Percentiles rank a stretch among this genome's conserved stretches.
These are phyloP conservation scores for Orientallactaga sibirica DNA, from an alignment of 2,797 vertebrate genomes.

Conservation along the genomic window DNA sequence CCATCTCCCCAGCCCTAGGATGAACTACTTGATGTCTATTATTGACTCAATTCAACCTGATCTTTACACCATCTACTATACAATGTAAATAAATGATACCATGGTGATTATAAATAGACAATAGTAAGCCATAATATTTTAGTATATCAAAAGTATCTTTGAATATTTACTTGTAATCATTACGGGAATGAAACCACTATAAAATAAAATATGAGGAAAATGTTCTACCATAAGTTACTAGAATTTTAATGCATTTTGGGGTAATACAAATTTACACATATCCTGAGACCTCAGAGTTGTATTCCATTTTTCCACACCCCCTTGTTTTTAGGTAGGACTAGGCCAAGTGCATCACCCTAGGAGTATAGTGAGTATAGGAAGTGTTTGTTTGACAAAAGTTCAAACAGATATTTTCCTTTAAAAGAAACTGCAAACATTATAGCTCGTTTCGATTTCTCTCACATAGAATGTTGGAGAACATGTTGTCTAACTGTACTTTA, in stretches of 20 bases:
- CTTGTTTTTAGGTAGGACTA: neutral
- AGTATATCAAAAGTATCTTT: slow-evolving; percentile 59
- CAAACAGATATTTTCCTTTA: slow-evolving; percentile 71
- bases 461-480: slow-evolving; percentile 1
- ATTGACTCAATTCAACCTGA: slow-evolving; percentile 42
- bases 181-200: slow-evolving; percentile 65
- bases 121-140: slow-evolving; percentile 57
- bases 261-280: slow-evolving; percentile 68
- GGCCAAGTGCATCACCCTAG: neutral
- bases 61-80: slow-evolving; percentile 37
- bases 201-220: slow-evolving; percentile 56
- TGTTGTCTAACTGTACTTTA: slow-evolving; percentile 59
- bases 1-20: neutral
- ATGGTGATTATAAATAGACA: slow-evolving; percentile 53
- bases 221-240: slow-evolving; percentile 60
- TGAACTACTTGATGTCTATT: neutral
- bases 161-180: slow-evolving; percentile 26
- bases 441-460: slow-evolving; percentile 57
- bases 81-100: slow-evolving; percentile 63
- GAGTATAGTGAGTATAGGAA: slow-evolving; percentile 67
- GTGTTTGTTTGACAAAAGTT: slow-evolving; percentile 74
- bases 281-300: slow-evolving; percentile 47
- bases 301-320: slow-evolving; percentile 6
- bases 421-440: slow-evolving; percentile 64
- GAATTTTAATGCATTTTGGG: slow-evolving; percentile 66